These are phyloP conservation scores for Euwallacea fornicatus DNA, from an alignment of 1,140 invertebrate species.

Conservation along the genomic window DNA sequence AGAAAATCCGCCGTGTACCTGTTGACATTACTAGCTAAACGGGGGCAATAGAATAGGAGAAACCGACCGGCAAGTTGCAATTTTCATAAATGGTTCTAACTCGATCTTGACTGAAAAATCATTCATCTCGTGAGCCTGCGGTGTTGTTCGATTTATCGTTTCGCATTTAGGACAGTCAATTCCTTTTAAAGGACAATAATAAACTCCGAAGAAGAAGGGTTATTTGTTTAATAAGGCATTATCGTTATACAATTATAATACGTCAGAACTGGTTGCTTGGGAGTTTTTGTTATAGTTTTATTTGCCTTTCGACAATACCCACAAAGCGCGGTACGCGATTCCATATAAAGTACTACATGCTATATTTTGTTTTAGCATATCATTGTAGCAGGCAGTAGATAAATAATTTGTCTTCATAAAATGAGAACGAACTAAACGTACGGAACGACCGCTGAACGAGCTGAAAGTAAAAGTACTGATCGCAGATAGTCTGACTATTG, in stretches of 20 bases:
- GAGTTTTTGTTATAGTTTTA: slow-evolving; percentile 20
- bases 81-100: slow-evolving; percentile 20
- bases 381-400: slow-evolving; percentile 30
- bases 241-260: slow-evolving; percentile 31
- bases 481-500: slow-evolving; percentile 29
- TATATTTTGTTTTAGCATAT: slow-evolving; percentile 37
- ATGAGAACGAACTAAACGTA: slow-evolving; percentile 27
- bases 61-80: slow-evolving; percentile 5
- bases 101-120: slow-evolving; percentile 19
- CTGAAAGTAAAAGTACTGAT: slow-evolving; percentile 38
- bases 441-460: slow-evolving; percentile 11
- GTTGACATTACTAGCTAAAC: slow-evolving; percentile 27
- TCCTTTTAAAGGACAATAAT: not conserved
- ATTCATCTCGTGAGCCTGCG: not conserved
- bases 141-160: not conserved
- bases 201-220: too few relatives aligned
- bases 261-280: slow-evolving; percentile 4
- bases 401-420: slow-evolving; percentile 39
- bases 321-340: slow-evolving; percentile 20
- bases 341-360: slow-evolving; percentile 35
- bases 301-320: slow-evolving; percentile 30
- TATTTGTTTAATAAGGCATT: slow-evolving; percentile 31
- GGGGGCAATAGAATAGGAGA: slow-evolving; percentile 27
- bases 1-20: slow-evolving; percentile 26
- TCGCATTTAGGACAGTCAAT: not conserved